Percentiles rank a stretch among this genome's conserved stretches.
These are phyloP conservation scores for Meloidogyne chitwoodi DNA, from an alignment of 1,140 invertebrate genomes.

Conservation along the genomic window DNA sequence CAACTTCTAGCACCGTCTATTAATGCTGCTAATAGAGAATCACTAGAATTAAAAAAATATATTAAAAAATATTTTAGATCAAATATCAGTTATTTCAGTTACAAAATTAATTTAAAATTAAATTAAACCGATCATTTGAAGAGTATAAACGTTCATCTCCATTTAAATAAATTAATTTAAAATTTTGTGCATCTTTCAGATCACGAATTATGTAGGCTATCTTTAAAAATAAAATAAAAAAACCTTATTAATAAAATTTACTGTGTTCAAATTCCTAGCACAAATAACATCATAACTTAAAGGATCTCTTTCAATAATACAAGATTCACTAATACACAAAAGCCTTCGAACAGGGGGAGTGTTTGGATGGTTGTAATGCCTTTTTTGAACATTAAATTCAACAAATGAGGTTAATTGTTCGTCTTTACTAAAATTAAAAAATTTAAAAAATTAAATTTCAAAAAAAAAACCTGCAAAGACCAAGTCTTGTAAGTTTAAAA, in stretches of 20 bases:
- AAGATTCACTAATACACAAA: slow-evolving; percentile 90
- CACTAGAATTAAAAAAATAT: slow-evolving; percentile 65
- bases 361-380: slow-evolving; percentile 10
- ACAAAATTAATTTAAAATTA: background rate
- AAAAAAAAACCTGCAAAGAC: slow-evolving; percentile 75
- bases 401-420: slow-evolving; percentile 82
- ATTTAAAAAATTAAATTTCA: background rate
- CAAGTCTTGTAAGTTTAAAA: slow-evolving; percentile 78
- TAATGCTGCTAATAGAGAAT: slow-evolving; percentile 86
- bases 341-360: slow-evolving; percentile 70
- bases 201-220: slow-evolving; percentile 83
- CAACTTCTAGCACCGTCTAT: slow-evolving; percentile 90
- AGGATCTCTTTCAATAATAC: slow-evolving; percentile 89
- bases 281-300: slow-evolving; percentile 88
- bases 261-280: slow-evolving; percentile 77
- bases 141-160: slow-evolving; percentile 80
- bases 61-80: no score
- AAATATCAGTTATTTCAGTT: background rate
- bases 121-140: slow-evolving; percentile 72
- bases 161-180: slow-evolving; percentile 88
- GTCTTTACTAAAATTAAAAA: slow-evolving; percentile 69
- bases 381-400: slow-evolving; percentile 85
- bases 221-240: slow-evolving; percentile 54
- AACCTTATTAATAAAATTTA: slow-evolving; percentile 60
- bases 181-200: slow-evolving; percentile 83